Percentiles rank a stretch among this genome's conserved stretches.
Evolutionary conservation across 2,113 vertebrate species (phyloP).

Genomic region (Hemiprocne comata): DNA sequence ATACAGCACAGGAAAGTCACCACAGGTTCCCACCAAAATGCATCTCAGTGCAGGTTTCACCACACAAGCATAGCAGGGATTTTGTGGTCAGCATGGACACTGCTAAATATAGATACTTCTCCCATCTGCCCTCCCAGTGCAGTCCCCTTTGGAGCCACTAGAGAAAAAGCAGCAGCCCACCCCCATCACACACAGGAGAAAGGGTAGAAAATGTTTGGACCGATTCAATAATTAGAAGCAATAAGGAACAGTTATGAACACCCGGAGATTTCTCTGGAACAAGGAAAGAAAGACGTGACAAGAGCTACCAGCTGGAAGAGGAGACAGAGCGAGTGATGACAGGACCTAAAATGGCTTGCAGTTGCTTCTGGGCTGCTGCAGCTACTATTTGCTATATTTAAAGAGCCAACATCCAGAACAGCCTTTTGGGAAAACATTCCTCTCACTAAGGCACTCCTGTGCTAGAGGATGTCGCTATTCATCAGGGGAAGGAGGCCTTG

Average conservation of each 20-base stretch:
- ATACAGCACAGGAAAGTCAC: background rate
- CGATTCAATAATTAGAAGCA: background rate
- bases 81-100: background rate
- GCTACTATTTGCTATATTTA: constrained; percentile 35
- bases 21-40: background rate
- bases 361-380: constrained; percentile 39
- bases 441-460: background rate
- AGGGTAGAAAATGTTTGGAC: background rate
- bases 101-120: background rate
- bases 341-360: constrained; percentile 49
- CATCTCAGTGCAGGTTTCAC: background rate
- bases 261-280: background rate
- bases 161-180: background rate
- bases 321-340: constrained; percentile 30
- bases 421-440: background rate
- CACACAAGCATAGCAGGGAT: background rate
- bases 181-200: background rate
- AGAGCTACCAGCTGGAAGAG: constrained; percentile 38
- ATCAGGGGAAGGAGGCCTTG: background rate
- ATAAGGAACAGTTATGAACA: background rate
- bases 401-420: background rate
- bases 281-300: background rate
- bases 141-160: background rate
- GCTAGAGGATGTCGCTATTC: background rate
- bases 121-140: accelerated